A percentile compares a stretch with the other conserved stretches of the same genome.
These are phyloP conservation scores for Spodoptera littoralis DNA, from an alignment of 2,888 invertebrate species.

Conservation along the genomic window DNA sequence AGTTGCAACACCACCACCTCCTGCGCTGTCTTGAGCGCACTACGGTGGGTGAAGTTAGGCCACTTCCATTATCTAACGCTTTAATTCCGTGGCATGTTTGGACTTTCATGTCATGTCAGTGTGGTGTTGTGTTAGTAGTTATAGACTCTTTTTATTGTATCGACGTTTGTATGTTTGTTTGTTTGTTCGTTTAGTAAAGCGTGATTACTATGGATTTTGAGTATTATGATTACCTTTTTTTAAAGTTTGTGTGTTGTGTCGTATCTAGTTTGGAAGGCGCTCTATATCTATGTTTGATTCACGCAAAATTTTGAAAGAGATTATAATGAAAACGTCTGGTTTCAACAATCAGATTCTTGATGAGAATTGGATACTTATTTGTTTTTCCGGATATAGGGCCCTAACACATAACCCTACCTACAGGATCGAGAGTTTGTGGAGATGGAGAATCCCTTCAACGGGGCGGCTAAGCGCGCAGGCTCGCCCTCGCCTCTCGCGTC, in stretches of 20 bases:
- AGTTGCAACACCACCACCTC: slow-evolving; percentile 99
- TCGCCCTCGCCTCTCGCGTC: slow-evolving; percentile 96
- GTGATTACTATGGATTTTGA: slow-evolving; percentile 19
- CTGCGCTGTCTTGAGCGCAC: slow-evolving; percentile 99
- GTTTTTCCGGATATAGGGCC: slow-evolving; percentile 53
- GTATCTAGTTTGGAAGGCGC: too few species aligned
- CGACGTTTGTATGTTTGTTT: too few species aligned
- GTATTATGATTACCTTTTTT: background rate
- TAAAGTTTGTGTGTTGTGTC: too few species aligned
- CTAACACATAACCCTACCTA: slow-evolving; percentile 58
- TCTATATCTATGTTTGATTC: too few species aligned
- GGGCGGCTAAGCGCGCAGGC: slow-evolving; percentile 96
- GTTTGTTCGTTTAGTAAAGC: slow-evolving; percentile 42
- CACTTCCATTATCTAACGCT: slow-evolving; percentile 23
- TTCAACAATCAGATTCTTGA: background rate
- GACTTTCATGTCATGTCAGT: slow-evolving; percentile 42
- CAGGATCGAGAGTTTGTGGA: slow-evolving; percentile 99
- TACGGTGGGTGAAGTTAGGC: slow-evolving; percentile 89
- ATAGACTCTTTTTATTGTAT: too few species aligned
- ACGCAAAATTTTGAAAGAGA: too few species aligned
- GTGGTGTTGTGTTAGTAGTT: slow-evolving; percentile 35
- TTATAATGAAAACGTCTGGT: too few species aligned
- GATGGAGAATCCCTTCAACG: slow-evolving; percentile 98
- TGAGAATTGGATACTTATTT: slow-evolving; percentile 13
- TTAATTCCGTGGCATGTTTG: slow-evolving; percentile 48